Conservation (phyloP, 2,113 vertebrate species). For the Argyrosomus japonicus region DNA sequence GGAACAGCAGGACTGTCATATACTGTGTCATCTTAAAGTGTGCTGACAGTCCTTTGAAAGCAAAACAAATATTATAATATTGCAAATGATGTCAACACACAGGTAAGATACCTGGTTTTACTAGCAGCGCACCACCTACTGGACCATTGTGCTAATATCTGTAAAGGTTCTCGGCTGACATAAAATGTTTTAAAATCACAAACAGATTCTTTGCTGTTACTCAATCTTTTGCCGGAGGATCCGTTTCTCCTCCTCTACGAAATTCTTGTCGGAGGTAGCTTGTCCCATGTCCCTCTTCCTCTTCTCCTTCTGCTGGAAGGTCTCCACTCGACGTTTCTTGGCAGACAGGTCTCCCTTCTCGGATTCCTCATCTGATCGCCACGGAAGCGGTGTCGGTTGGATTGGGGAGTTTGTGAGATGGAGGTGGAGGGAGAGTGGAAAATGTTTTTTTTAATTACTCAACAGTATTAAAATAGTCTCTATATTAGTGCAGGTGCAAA, state of each 20-base stretch:
- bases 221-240: constrained; percentile 83
- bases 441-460: neutral
- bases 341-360: constrained; percentile 77
- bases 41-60: neutral
- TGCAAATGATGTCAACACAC: constrained; percentile 3
- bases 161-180: constrained; percentile 20
- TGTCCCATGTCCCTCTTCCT: constrained; percentile 88
- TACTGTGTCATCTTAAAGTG: neutral
- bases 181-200: constrained; percentile 18
- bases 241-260: constrained; percentile 88
- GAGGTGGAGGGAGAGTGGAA: neutral
- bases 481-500: neutral
- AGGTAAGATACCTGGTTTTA: constrained; percentile 22
- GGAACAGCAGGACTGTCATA: neutral
- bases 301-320: constrained; percentile 90
- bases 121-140: constrained; percentile 1
- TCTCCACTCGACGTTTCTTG: constrained; percentile 91
- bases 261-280: constrained; percentile 87
- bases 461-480: neutral
- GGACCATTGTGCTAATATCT: constrained; percentile 23
- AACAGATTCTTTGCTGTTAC: constrained; percentile 54
- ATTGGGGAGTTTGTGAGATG: no score
- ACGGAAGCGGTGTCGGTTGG: neutral
- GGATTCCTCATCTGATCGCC: constrained; percentile 87
- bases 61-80: constrained; percentile 1